Base-by-base conservation (phyloP, 2,888 invertebrate genomes). In the Odontocerum albicorne region DNA sequence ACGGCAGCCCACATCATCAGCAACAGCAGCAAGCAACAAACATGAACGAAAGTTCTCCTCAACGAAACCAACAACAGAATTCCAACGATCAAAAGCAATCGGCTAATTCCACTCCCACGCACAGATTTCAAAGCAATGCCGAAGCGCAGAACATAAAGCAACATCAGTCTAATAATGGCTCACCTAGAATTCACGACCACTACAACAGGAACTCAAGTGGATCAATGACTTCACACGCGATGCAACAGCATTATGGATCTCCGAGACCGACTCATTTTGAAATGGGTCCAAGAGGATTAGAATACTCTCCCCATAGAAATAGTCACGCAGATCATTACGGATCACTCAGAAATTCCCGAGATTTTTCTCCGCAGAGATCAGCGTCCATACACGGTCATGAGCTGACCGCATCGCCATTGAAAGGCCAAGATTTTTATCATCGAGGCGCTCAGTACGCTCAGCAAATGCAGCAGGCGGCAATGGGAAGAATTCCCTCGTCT, bases 381-480 rank as follows among this genome's bases (percentile, higher is more conserved):
- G 73, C 75, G 0, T 77, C 77, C 1, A 72, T 77, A 40, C 77
- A 77, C 56, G 78, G 78, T 0, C 77, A 77, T 51, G 78, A 78
- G 62, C 64, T 77, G 32, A 74, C 76, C 0, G 74, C 75, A 40
- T 74, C 72, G 0, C 74, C 72, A 0, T 67, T 71, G 62, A 73
- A 74, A 57, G 58, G 47, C 13, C 72, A 75, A 1, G 75, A 77
- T 55, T 73, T 75, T 46, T 73, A 73, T 0, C 75, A 74, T 33
- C 64, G 77, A 17, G 49, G 53, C 15, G 74, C 75, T 0, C 75
- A 73, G 47, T 75, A 75, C 63, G 69, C 73, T 1, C 45, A 49
- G 12, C 76, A 75, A 63, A 44, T 55, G 10, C 44, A 51, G 13
- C 75, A 70, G 2, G 71, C 72, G 0, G 27, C 47, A 2, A 53